Percentiles rank a stretch among this genome's conserved stretches.
These are phyloP conservation scores for Pandion haliaetus DNA, from an alignment of 2,113 vertebrate genomes.

Conservation along the genomic window DNA sequence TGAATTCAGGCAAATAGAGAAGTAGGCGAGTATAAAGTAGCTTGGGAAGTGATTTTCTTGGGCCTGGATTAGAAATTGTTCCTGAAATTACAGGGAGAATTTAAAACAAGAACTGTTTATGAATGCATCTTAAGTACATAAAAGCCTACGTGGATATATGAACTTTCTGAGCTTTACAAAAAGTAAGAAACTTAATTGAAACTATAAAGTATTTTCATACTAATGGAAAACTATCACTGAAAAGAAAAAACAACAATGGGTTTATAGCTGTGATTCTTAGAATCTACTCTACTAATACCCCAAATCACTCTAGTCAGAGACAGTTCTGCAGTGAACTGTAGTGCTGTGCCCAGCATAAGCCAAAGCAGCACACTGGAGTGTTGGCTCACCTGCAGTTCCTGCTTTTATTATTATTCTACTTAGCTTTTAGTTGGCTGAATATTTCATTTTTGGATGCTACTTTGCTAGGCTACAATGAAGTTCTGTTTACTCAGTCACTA, in stretches of 20 bases:
- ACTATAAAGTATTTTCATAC: neutral
- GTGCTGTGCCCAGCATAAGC: neutral
- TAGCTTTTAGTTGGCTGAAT: neutral
- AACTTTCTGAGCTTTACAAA: neutral
- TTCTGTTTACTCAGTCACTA: neutral
- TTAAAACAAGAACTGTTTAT: neutral
- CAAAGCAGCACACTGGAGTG: fast-evolving
- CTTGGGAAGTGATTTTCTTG: slow-evolving; percentile 86
- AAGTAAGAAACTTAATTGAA: neutral
- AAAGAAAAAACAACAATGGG: neutral
- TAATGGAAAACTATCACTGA: neutral
- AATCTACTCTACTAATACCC: neutral
- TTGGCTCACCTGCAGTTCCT: neutral
- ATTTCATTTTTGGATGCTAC: neutral
- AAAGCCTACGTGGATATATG: neutral
- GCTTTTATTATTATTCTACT: neutral
- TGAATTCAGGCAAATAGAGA: slow-evolving; percentile 88
- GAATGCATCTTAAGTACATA: neutral
- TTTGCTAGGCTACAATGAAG: neutral
- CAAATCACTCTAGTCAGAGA: neutral
- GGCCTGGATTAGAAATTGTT: slow-evolving; percentile 91
- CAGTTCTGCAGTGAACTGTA: neutral
- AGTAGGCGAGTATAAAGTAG: slow-evolving; percentile 88
- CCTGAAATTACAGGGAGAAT: slow-evolving; percentile 73
- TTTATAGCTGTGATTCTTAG: neutral